Conservation (phyloP, 1,140 invertebrate genomes). For the Nasonia giraulti region DNA sequence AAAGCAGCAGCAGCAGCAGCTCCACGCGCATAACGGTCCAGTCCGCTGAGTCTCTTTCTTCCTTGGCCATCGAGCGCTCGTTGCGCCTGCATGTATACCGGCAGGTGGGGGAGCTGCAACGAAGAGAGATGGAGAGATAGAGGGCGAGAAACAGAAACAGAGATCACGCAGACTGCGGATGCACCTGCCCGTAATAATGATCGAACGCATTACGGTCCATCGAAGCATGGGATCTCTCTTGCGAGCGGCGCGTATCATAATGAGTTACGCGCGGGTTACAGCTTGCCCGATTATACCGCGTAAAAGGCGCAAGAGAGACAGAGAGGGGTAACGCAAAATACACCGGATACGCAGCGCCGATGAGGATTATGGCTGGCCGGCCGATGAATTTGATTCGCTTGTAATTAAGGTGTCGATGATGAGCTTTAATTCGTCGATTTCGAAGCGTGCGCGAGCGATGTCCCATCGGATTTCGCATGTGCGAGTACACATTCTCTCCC, state of each 20-base stretch:
- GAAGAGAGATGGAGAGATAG: background rate
- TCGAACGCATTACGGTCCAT: slow-evolving; percentile 26
- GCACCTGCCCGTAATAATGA: slow-evolving; percentile 35
- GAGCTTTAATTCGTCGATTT: slow-evolving; percentile 46
- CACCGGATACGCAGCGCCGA: background rate
- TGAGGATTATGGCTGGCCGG: slow-evolving; percentile 21
- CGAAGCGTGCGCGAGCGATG: background rate
- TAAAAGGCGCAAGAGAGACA: slow-evolving; percentile 26
- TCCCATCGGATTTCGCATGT: background rate
- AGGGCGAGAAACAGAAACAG: background rate
- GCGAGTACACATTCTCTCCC: background rate
- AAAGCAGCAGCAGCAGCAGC: too few species aligned
- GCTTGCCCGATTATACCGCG: slow-evolving; percentile 6
- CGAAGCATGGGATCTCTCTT: slow-evolving; percentile 21
- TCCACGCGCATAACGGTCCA: too few species aligned
- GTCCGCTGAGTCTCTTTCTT: background rate
- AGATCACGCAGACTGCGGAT: background rate
- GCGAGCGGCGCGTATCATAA: background rate
- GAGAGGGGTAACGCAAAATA: slow-evolving; percentile 12
- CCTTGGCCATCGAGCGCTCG: background rate
- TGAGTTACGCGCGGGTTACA: slow-evolving; percentile 9
- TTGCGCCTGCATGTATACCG: background rate
- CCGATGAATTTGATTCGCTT: slow-evolving; percentile 47
- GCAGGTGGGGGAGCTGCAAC: too few species aligned
- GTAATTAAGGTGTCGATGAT: slow-evolving; percentile 52